Base-by-base conservation (phyloP, 1,140 invertebrate genomes). In the Drosophila rufa region DNA sequence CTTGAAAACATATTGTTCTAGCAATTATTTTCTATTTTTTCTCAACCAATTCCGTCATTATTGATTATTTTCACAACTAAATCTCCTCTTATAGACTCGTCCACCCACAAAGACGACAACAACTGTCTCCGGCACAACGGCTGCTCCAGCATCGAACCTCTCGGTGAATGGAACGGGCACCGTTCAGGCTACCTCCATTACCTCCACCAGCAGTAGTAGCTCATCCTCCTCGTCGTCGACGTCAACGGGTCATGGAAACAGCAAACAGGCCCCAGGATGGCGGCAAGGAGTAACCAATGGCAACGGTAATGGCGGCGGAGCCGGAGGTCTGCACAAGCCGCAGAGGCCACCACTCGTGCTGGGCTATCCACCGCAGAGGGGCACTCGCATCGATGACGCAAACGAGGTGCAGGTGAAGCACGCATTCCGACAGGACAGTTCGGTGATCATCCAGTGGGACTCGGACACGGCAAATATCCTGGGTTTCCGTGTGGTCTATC, bases 391-490 rank as follows among this genome's bases (percentile, higher is more conserved):
- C 48, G 95, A 94, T 62, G 95, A 96, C 73, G 93, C 94, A 9
- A 95, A 95, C 67, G 96, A 98, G 91, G 97, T 98, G 2, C 94
- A 97, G 50, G 96, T 98, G 7, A 97, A 97, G 85, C 96, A 97
- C 67, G 97, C 97, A 0, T 96, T 97, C 79, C 93, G 97, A 69
- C 96, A 97, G 93, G 97, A 97, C 61, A 98, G 96, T 87, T 96
- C 97, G 0, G 96, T 98, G 1, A 96, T 97, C 47, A 97, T 98
- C 58, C 96, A 97, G 82, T 98, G 98, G 98, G 97, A 97, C 83
- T 97, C 96, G 3, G 96, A 97, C 79, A 95, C 96, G 1, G 94
- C 95, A 0, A 97, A 97, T 82, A 97, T 97, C 75, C 93, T 97
- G 0, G 97, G 97, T 14, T 98, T 98, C 85, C 94, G 97, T 56